Evolutionary conservation across 2,797 vertebrate genomes (phyloP).

Genomic region (Rhynchonycteris naso): DNA sequence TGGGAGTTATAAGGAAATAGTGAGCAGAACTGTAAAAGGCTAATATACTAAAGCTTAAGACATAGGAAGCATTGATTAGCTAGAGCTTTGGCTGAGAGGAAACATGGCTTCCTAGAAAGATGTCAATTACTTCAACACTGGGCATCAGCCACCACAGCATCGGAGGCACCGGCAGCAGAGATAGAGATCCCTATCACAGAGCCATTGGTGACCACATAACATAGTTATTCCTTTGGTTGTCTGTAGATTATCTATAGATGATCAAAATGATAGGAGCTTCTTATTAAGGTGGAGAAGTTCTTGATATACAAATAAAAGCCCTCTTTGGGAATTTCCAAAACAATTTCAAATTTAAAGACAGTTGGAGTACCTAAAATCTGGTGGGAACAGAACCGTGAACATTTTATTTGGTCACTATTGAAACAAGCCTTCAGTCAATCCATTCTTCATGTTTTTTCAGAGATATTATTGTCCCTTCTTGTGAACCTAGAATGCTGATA

Average conservation of each 20-base stretch:
- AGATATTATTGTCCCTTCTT: background rate
- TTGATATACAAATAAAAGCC: background rate
- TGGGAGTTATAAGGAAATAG: background rate
- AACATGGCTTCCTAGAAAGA: background rate
- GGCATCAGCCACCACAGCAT: background rate
- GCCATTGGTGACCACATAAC: background rate
- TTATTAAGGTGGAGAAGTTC: background rate
- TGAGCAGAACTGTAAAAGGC: background rate
- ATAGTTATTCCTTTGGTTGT: background rate
- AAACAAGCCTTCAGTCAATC: background rate
- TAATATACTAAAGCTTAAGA: background rate
- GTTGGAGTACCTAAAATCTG: background rate
- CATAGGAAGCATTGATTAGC: background rate
- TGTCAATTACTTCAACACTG: background rate
- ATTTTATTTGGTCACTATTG: background rate
- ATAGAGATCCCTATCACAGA: background rate
- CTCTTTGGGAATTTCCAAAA: background rate
- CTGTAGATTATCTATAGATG: background rate
- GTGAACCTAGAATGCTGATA: background rate
- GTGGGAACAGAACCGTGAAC: background rate
- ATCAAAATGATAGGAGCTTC: background rate
- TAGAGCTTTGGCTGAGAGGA: background rate
- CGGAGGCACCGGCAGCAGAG: background rate
- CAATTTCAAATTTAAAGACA: slow-evolving; percentile 19
- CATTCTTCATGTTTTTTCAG: background rate